A percentile compares a stretch with the other conserved stretches of the same genome.
phyloP scores from a whole-genome alignment of 2,888 invertebrate genomes.

The Abrostola triplasia region DNA sequence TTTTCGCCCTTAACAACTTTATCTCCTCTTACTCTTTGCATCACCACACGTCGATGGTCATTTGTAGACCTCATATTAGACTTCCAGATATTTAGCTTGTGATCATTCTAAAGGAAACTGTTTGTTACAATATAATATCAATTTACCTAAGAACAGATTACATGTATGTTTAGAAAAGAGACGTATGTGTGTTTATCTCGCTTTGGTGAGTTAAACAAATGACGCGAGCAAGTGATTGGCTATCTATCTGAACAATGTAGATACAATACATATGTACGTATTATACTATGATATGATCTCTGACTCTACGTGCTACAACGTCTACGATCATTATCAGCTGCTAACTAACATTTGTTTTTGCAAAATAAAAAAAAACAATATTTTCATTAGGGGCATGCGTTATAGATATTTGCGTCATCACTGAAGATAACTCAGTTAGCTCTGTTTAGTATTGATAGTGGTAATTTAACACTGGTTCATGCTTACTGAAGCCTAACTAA shows the following conservation, averaged over 20 bases:
- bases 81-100: too few species aligned
- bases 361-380: not conserved
- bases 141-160: too few species aligned
- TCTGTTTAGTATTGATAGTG: too few species aligned
- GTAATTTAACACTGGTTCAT: too few species aligned
- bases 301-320: not conserved
- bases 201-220: not conserved
- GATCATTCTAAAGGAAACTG: not conserved
- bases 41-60: too few species aligned
- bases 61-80: too few species aligned
- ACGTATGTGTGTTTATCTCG: slow-evolving; percentile 1
- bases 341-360: not conserved
- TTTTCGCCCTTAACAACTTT: too few species aligned
- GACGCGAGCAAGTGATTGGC: not conserved
- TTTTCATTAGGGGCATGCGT: too few species aligned
- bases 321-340: not conserved
- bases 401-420: too few species aligned
- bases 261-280: not conserved
- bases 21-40: too few species aligned
- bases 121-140: not conserved
- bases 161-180: not conserved
- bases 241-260: not conserved
- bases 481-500: too few species aligned
- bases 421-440: too few species aligned
- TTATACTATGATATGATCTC: not conserved